Base-by-base conservation (phyloP, 2,888 invertebrate species). In the Phorcus lineatus region DNA sequence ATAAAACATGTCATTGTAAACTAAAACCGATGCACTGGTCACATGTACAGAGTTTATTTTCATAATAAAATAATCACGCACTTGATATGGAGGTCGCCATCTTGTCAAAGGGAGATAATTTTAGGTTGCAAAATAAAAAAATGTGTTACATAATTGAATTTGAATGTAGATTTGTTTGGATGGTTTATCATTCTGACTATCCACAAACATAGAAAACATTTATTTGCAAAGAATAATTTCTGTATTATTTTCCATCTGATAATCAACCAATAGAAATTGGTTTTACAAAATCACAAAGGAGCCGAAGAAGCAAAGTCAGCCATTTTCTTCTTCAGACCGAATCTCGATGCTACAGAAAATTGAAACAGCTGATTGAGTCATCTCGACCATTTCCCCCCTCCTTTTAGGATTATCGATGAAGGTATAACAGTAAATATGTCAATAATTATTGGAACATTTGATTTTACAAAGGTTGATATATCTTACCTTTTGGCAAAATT, bases 41-140 rank as follows among this genome's bases (percentile, higher is more conserved):
- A 47, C 13, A 47, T 11, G 47, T 11, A 11, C 47, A 9, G 11
- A 1, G 47, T 47, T 47, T 47, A 47, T 47, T 47, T 6, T 47
- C 47, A 47, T 47, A 13, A 47, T n/a, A 47, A 74, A 74, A 40
- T 22, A 17, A 75, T 2, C 53, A 74, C 40, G 52, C 47, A 40
- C 67, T 47, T 19, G 74, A n/a, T 22, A 47, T 52, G 74, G 52
- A 81, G 77, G 81, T 81, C 81, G 83, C 81, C 83, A 83, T 83
- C 77, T 83, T 83, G 54, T 28, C 19, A 19, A 75, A 75, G 74
- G 74, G 74, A 75, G 74, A 24, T 75, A 52, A 75, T 53, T 75
- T 40, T 11, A 28, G 17, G 28, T 11, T 9, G 28, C 24, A 28
- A 67, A 67, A 13, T n/a, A 17, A 1, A 1, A 67, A 22, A 67